Conservation (phyloP, 2,797 vertebrate species). For the Micromesistius poutassou region DNA sequence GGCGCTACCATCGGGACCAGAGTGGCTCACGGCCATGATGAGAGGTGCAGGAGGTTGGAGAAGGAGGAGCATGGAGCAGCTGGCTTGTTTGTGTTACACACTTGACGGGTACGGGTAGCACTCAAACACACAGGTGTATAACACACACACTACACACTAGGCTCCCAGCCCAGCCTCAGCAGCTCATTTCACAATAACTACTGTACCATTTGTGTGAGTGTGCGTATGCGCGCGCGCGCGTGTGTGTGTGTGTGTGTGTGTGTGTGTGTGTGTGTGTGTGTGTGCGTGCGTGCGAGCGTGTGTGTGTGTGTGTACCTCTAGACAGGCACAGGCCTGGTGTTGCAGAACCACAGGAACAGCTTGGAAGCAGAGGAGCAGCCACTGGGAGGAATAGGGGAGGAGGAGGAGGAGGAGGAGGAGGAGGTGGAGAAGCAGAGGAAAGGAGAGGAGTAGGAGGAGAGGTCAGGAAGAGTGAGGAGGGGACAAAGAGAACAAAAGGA, state of each 20-base stretch:
- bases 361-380: conserved; percentile 93
- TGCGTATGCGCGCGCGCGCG: background rate
- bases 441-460: background rate
- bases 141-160: conserved; percentile 5
- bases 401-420: conserved; percentile 44
- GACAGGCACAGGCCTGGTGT: conserved; percentile 90
- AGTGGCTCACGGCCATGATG: background rate
- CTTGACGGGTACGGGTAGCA: background rate
- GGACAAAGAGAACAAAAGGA: background rate
- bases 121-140: conserved; percentile 2
- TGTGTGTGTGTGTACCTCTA: conserved; percentile 56
- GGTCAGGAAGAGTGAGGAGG: background rate
- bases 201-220: background rate
- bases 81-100: background rate
- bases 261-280: conserved; percentile 1
- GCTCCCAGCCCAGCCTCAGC: background rate
- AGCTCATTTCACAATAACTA: background rate
- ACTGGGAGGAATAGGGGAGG: conserved; percentile 68
- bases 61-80: background rate
- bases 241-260: background rate
- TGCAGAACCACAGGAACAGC: conserved; percentile 95
- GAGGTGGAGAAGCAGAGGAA: conserved; percentile 57
- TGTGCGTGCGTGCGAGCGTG: background rate
- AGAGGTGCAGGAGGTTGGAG: background rate
- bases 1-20: conserved; percentile 86